Evolutionary conservation across 2,888 invertebrate genomes (phyloP).

Genomic region (Crossocerus cetratus): DNA sequence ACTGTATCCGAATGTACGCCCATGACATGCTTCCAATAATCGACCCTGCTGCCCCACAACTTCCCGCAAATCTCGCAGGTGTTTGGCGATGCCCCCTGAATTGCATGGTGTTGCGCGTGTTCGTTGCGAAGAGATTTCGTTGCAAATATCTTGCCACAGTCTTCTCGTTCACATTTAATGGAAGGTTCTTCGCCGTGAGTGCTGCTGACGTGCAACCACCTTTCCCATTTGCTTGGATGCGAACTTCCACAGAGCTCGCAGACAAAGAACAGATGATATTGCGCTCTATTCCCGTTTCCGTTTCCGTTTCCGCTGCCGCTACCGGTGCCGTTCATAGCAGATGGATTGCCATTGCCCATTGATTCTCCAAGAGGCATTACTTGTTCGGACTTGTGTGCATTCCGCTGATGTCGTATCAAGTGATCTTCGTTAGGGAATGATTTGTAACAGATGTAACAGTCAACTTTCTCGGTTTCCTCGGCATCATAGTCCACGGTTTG

Average conservation of each 20-base stretch:
- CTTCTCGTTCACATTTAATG: constrained; percentile 72
- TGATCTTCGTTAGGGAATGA: constrained; percentile 77
- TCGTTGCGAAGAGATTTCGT: constrained; percentile 76
- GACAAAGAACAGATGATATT: constrained; percentile 75
- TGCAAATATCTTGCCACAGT: constrained; percentile 76
- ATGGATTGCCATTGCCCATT: constrained; percentile 1
- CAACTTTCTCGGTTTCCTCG: constrained; percentile 71
- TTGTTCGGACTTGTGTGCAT: constrained; percentile 72
- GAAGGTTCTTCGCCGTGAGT: constrained; percentile 74
- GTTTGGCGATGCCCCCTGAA: constrained; percentile 76
- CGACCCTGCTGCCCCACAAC: constrained; percentile 78
- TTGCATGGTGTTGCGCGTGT: constrained; percentile 76
- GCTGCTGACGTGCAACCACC: constrained; percentile 78
- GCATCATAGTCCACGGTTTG: constrained; percentile 66
- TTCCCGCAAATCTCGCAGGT: constrained; percentile 78
- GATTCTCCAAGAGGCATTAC: constrained; percentile 50
- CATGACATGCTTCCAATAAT: constrained; percentile 79
- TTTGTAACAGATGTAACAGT: constrained; percentile 77
- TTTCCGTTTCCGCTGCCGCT: constrained; percentile 64
- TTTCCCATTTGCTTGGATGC: constrained; percentile 77
- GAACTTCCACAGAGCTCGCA: constrained; percentile 78
- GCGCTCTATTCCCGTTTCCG: constrained; percentile 70
- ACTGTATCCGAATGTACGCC: constrained; percentile 78
- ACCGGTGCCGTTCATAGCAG: constrained; percentile 24
- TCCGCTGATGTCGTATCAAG: constrained; percentile 77